phyloP scores from a whole-genome alignment of 1,140 invertebrate species.

The Drosophila elegans region DNA sequence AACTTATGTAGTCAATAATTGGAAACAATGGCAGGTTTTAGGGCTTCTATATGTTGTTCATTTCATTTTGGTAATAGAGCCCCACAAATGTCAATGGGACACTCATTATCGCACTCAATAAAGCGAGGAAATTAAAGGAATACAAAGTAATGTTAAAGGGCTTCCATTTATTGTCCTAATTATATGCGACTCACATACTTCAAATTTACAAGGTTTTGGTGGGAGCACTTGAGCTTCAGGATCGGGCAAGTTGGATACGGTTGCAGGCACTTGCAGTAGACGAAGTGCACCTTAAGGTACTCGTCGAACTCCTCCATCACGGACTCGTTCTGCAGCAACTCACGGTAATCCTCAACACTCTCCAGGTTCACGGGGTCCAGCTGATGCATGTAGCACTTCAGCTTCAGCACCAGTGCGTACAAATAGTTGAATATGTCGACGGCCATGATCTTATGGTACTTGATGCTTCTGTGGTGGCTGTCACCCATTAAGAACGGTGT shows the following conservation, averaged over 20 bases:
- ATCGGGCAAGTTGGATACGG: conserved; percentile 52
- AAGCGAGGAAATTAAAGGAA: conserved; percentile 13
- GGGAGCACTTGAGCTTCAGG: conserved; percentile 47
- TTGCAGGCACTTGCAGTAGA: conserved; percentile 60
- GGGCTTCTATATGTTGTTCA: conserved; percentile 23
- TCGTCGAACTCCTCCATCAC: conserved; percentile 55
- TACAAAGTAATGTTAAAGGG: background rate
- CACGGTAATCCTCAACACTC: conserved; percentile 65
- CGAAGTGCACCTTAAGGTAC: conserved; percentile 41
- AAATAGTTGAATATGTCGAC: conserved; percentile 68
- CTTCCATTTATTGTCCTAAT: conserved; percentile 27
- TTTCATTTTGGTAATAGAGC: background rate
- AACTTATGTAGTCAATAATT: background rate
- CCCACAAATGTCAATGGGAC: conserved; percentile 17
- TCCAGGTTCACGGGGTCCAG: conserved; percentile 63
- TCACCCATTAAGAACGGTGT: conserved; percentile 65
- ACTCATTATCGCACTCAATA: background rate
- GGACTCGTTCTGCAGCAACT: conserved; percentile 41
- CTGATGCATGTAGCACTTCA: conserved; percentile 69
- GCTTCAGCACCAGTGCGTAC: conserved; percentile 50
- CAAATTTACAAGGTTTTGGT: conserved; percentile 40
- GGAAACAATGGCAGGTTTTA: conserved; percentile 17
- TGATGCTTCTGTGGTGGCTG: conserved; percentile 50
- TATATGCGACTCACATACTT: conserved; percentile 52
- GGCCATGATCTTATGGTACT: conserved; percentile 56